These are phyloP conservation scores for Scalopus aquaticus DNA, from an alignment of 2,113 vertebrate genomes.

Conservation along the genomic window DNA sequence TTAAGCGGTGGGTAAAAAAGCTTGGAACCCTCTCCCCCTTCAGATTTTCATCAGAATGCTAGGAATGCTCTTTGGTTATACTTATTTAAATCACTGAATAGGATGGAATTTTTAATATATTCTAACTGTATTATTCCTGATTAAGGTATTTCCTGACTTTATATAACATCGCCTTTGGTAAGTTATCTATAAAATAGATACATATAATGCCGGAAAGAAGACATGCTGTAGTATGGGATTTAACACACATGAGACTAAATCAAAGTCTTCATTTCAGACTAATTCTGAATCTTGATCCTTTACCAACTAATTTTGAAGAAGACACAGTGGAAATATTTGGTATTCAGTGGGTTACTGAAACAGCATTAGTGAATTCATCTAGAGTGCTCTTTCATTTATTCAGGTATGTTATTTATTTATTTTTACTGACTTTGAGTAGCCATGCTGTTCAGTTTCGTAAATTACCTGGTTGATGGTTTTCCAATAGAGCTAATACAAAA, in stretches of 20 bases:
- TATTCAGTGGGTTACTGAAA: constrained; percentile 96
- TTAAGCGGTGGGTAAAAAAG: constrained; percentile 89
- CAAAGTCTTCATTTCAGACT: constrained; percentile 86
- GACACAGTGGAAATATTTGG: constrained; percentile 94
- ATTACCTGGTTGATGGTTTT: not conserved
- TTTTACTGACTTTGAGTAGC: not conserved
- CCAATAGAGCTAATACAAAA: not conserved
- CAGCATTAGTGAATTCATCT: constrained; percentile 92
- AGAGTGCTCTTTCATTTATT: constrained; percentile 94
- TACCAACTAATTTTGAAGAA: constrained; percentile 91
- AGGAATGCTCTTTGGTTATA: not conserved
- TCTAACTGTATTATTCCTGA: not conserved
- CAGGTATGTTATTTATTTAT: constrained; percentile 85
- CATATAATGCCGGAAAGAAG: not conserved
- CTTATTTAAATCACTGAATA: not conserved
- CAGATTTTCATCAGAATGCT: not conserved
- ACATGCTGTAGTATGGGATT: not conserved
- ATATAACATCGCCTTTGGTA: not conserved
- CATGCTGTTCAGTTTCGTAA: not conserved
- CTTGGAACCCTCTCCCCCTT: not conserved
- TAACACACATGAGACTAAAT: constrained; percentile 39
- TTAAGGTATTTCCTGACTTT: not conserved
- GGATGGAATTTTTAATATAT: not conserved
- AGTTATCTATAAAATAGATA: not conserved
- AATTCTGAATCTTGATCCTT: constrained; percentile 93